phyloP scores from a whole-genome alignment of 2,797 vertebrate species.

The Thamnophis elegans region DNA sequence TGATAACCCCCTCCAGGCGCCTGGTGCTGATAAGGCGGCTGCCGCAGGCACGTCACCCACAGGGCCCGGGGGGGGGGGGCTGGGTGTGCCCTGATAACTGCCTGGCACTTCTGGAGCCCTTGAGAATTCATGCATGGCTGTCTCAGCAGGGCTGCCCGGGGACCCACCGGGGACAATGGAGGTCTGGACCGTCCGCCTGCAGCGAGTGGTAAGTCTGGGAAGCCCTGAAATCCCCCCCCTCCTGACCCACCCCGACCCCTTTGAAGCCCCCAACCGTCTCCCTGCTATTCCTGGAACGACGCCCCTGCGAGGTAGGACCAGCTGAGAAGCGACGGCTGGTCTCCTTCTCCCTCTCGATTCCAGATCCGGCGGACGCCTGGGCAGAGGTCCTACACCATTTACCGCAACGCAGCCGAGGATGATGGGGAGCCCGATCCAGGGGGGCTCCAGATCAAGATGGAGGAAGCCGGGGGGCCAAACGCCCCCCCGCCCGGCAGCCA shows the following conservation, averaged over 20 bases:
- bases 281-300: not conserved
- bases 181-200: not conserved
- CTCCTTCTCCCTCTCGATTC: not conserved
- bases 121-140: not conserved
- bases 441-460: conserved; percentile 64
- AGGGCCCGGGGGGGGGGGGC: not conserved
- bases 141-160: not conserved
- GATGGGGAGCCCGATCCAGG: not conserved
- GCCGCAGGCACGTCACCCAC: not conserved
- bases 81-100: not conserved
- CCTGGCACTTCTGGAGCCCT: not conserved
- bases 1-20: not conserved
- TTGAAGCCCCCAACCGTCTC: not conserved
- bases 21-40: accelerated
- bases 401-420: conserved; percentile 42
- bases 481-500: conserved; percentile 28
- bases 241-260: not conserved
- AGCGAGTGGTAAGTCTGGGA: not conserved
- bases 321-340: not conserved
- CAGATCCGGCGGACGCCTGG: conserved; percentile 33
- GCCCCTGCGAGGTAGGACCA: not conserved
- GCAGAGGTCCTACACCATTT: conserved; percentile 50
- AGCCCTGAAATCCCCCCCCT: not conserved
- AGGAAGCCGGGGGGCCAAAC: conserved; percentile 41
- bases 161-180: not conserved